Conservation (phyloP, 1,140 invertebrate genomes). For the Drosophila kanapiae region DNA sequence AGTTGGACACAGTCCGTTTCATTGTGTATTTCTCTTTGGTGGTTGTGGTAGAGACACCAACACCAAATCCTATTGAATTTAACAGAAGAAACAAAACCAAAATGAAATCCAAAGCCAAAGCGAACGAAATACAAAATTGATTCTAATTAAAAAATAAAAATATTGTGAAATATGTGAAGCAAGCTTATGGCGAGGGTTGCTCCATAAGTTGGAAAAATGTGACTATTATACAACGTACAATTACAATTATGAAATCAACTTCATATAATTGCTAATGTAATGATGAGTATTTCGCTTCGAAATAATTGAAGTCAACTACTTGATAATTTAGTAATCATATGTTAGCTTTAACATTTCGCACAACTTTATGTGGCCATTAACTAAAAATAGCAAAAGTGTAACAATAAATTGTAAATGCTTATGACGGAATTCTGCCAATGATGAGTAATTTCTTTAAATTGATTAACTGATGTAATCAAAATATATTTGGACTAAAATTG, state of each 20-base stretch:
- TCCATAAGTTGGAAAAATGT: slow-evolving; percentile 4
- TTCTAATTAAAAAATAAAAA: slow-evolving; percentile 68
- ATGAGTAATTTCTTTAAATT: neutral
- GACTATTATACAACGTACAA: slow-evolving; percentile 1
- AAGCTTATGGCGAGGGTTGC: slow-evolving; percentile 29
- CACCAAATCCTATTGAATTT: slow-evolving; percentile 61
- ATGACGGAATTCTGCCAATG: neutral
- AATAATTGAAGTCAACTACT: slow-evolving; percentile 4
- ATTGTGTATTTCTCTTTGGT: slow-evolving; percentile 17
- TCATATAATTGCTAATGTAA: neutral
- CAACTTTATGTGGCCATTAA: neutral
- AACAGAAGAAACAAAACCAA: slow-evolving; percentile 22
- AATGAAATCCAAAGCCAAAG: slow-evolving; percentile 33
- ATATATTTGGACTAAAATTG: neutral
- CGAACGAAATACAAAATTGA: slow-evolving; percentile 17
- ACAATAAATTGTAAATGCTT: neutral
- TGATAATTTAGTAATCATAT: neutral
- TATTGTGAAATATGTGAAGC: slow-evolving; percentile 44
- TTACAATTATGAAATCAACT: slow-evolving; percentile 14
- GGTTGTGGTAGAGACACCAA: slow-evolving; percentile 41
- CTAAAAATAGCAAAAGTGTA: neutral
- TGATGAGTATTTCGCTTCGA: too few species aligned
- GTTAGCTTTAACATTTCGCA: neutral
- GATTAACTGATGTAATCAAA: neutral
- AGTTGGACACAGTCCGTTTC: slow-evolving; percentile 26